Conservation (phyloP, 2,797 vertebrate species). For the Poeciliopsis presidionis region DNA sequence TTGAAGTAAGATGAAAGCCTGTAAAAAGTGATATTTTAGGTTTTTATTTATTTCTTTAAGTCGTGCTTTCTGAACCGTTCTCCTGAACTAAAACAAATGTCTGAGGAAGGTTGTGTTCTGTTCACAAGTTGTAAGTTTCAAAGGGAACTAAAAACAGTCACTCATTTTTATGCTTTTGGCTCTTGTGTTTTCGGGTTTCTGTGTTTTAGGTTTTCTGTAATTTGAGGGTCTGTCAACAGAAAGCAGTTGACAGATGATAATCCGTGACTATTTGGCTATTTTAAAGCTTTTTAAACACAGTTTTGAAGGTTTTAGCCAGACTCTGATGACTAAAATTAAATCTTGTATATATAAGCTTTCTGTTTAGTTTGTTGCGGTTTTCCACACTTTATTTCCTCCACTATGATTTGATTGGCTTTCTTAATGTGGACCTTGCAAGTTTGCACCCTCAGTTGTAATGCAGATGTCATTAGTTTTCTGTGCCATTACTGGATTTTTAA, state of each 20-base stretch:
- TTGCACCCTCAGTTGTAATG: neutral
- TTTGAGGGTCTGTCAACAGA: neutral
- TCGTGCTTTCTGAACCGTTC: neutral
- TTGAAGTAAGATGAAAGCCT: neutral
- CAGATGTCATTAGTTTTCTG: slow-evolving; percentile 22
- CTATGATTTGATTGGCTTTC: slow-evolving; percentile 8
- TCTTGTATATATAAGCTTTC: neutral
- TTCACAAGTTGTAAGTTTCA: neutral
- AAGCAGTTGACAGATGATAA: neutral
- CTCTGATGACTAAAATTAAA: slow-evolving; percentile 8
- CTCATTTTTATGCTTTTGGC: neutral
- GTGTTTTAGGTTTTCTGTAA: slow-evolving; percentile 1
- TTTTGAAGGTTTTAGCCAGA: neutral
- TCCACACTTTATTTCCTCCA: slow-evolving; percentile 4
- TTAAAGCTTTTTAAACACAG: neutral
- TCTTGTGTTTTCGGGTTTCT: neutral
- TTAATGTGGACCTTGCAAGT: neutral
- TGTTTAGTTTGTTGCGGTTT: slow-evolving; percentile 17
- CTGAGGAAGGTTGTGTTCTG: neutral
- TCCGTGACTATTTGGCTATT: neutral
- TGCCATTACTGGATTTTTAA: slow-evolving; percentile 19
- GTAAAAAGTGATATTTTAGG: neutral
- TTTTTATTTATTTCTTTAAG: neutral
- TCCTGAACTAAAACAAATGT: neutral
- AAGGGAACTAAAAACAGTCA: neutral